Conservation (phyloP, 2,888 invertebrate species). For the Luffia ferchaultella region DNA sequence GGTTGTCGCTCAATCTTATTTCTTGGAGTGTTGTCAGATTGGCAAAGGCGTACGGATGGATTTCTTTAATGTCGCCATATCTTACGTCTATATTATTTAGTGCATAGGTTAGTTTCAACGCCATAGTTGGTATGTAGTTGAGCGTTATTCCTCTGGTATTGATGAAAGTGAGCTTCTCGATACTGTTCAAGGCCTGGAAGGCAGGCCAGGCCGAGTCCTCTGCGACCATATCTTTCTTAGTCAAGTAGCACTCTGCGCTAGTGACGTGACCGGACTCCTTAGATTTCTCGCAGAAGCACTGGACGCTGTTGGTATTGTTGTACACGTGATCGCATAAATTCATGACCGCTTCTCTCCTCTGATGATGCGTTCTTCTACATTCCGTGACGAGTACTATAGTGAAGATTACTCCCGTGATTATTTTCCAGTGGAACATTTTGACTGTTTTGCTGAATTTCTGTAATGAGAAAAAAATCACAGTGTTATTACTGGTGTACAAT, state of each 20-base stretch:
- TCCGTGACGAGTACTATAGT: slow-evolving; percentile 29
- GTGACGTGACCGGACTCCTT: slow-evolving; percentile 39
- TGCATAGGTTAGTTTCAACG: slow-evolving; percentile 65
- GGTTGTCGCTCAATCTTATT: slow-evolving; percentile 72
- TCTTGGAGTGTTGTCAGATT: slow-evolving; percentile 72
- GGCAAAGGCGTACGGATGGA: slow-evolving; percentile 75
- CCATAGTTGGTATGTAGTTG: slow-evolving; percentile 72
- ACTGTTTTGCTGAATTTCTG: slow-evolving; percentile 23
- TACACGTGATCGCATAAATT: slow-evolving; percentile 36
- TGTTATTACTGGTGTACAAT: not conserved
- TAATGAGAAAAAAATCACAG: slow-evolving; percentile 21
- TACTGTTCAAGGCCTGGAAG: slow-evolving; percentile 69
- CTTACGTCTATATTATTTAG: slow-evolving; percentile 70
- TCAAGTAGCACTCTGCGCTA: slow-evolving; percentile 76
- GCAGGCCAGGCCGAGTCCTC: slow-evolving; percentile 73
- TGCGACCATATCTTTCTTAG: slow-evolving; percentile 59
- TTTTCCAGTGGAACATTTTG: slow-evolving; percentile 34
- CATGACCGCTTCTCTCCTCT: slow-evolving; percentile 28
- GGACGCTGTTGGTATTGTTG: slow-evolving; percentile 36
- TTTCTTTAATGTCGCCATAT: slow-evolving; percentile 71
- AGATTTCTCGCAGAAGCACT: slow-evolving; percentile 39
- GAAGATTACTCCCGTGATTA: slow-evolving; percentile 20
- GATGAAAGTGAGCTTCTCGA: slow-evolving; percentile 71
- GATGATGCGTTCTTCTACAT: slow-evolving; percentile 25
- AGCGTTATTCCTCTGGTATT: slow-evolving; percentile 71